Evolutionary conservation across 2,797 vertebrate genomes (phyloP), one percentile per base, ranked within the genome.

Genomic region (Glyptemys insculpta): DNA sequence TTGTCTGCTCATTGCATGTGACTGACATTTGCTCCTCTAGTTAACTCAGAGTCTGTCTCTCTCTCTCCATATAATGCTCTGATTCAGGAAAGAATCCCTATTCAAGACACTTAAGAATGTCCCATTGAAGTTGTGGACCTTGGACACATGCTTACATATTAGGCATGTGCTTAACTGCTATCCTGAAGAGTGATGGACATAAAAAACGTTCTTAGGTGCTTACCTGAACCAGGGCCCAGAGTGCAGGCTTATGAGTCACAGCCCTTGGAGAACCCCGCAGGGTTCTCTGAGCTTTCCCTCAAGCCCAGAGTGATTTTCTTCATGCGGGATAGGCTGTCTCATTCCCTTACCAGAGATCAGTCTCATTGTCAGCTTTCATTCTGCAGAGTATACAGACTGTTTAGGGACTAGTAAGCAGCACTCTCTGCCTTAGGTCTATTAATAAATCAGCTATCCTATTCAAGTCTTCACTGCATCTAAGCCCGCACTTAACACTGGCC

Each of bases 401-500:
- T 94, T 87, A 0, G 0, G 91, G 93, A 79, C 52, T 80, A 0
- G 1, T 80, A 83, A 91, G 72, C 4, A 0, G 37, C 1, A 6
- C 1, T 23, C 83, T 95, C 89, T 0, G 1, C 92, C 76, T 10
- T 1, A 12, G 27, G 86, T 89, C 95, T 95, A 79, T 91, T 87
- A 90, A 94, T 95, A 88, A 59, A 91, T 89, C 19, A 18, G 44
- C 81, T 88, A 62, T 91, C 84, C 85, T 91, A 92, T 88, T 80
- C 0, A 12, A 76, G 76, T 50, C 27, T 50, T 50, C 47, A 47
- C 76, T 79, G n/a, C 52, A 7, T 44, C 86, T 97, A 94, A 96
- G 86, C 92, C 94, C 37, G 34, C 4, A 0, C 88, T 87, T 80
- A 92, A 90, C 83, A 50, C 86, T 91, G 94, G 92, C 41, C 41